Evolutionary conservation across 2,888 invertebrate species (phyloP).

Genomic region (Hirtodrosophila cameraria): DNA sequence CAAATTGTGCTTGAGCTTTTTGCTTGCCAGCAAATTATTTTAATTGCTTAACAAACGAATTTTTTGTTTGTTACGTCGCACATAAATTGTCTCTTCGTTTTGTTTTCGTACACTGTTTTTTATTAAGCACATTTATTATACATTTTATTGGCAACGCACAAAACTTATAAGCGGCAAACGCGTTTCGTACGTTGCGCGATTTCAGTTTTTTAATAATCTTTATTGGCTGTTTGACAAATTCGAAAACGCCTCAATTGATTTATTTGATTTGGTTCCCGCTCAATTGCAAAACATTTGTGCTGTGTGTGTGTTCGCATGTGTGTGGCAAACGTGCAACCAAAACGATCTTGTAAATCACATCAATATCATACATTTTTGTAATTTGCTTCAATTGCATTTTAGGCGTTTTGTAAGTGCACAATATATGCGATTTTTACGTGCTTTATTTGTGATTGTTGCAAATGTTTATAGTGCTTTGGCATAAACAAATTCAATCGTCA

Average conservation of each 20-base stretch:
- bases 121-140: conserved; percentile 55
- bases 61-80: conserved; percentile 55
- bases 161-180: conserved; percentile 6
- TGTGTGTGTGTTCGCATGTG: conserved; percentile 8
- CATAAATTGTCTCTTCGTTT: conserved; percentile 45
- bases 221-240: conserved; percentile 77
- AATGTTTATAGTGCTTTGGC: not conserved
- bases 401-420: conserved; percentile 36
- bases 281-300: conserved; percentile 45
- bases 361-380: conserved; percentile 38
- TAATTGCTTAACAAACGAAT: conserved; percentile 73
- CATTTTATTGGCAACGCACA: conserved; percentile 62
- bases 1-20: conserved; percentile 36
- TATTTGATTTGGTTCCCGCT: conserved; percentile 64
- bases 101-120: conserved; percentile 25
- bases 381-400: conserved; percentile 31
- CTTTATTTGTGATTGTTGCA: conserved; percentile 28
- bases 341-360: conserved; percentile 58
- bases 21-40: conserved; percentile 64
- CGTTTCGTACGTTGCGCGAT: conserved; percentile 44
- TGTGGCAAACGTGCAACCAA: conserved; percentile 33
- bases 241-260: conserved; percentile 73
- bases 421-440: conserved; percentile 56
- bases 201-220: conserved; percentile 63
- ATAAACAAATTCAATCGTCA: not conserved